These are phyloP conservation scores for Mormoops blainvillei DNA, from an alignment of 2,113 vertebrate species.

Conservation along the genomic window DNA sequence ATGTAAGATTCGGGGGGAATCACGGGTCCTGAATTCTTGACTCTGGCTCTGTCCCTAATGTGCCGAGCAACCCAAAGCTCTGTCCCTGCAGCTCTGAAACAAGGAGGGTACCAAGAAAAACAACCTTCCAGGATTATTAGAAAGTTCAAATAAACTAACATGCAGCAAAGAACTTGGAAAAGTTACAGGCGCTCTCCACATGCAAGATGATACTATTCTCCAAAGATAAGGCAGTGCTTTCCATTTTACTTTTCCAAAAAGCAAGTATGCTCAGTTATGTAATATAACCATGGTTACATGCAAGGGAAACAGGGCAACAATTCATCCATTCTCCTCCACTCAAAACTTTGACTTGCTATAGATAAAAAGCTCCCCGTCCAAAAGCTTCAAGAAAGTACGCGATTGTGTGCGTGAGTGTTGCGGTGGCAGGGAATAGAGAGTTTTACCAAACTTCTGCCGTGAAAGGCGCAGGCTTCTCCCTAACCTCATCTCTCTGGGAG, in stretches of 20 bases:
- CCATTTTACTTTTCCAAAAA: not conserved
- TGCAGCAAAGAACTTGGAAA: not conserved
- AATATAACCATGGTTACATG: rapidly evolving
- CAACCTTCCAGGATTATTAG: not conserved
- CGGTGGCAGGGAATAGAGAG: not conserved
- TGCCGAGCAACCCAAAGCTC: not conserved
- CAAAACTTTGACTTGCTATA: not conserved
- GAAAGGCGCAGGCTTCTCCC: not conserved
- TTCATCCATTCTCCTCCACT: not conserved
- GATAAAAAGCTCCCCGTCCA: not conserved
- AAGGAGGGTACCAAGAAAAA: not conserved
- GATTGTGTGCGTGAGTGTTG: rapidly evolving
- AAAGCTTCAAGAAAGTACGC: not conserved
- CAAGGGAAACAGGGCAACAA: not conserved
- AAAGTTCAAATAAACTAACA: not conserved
- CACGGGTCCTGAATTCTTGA: not conserved
- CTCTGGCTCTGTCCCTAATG: not conserved
- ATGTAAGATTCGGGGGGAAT: not conserved
- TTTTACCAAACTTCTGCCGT: not conserved
- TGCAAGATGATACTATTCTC: not conserved
- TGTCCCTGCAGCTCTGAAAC: not conserved
- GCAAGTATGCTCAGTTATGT: not conserved
- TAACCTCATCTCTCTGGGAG: not conserved
- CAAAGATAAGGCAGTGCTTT: not conserved
- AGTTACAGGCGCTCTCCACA: not conserved